phyloP scores from a whole-genome alignment of 1,140 invertebrate genomes.

The Medauroidea extradentata region DNA sequence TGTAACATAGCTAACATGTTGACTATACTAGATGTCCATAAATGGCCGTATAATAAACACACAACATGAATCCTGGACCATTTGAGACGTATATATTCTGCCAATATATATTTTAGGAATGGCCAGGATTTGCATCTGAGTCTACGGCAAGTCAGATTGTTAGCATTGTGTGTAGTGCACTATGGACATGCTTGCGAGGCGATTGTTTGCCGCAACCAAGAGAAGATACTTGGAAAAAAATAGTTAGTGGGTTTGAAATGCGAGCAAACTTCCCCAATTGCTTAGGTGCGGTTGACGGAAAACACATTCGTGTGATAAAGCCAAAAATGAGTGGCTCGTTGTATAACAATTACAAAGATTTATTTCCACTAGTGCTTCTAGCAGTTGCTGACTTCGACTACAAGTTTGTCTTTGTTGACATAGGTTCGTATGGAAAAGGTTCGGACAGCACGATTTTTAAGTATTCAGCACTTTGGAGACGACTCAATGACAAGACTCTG shows the following conservation, averaged over 20 bases:
- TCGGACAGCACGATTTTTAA: constrained; percentile 28
- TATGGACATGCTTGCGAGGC: constrained; percentile 28
- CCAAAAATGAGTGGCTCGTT: constrained; percentile 29
- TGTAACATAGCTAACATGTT: too few species aligned
- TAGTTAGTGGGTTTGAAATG: constrained; percentile 28
- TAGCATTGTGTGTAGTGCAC: constrained; percentile 27
- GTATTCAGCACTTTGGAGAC: constrained; percentile 9
- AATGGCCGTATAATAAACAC: too few species aligned
- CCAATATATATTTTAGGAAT: too few species aligned
- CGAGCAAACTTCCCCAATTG: constrained; percentile 35
- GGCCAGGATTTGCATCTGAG: too few species aligned
- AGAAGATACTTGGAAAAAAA: constrained; percentile 27
- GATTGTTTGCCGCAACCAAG: constrained; percentile 25
- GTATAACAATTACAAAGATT: constrained; percentile 37
- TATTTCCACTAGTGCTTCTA: constrained; percentile 38
- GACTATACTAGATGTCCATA: too few species aligned
- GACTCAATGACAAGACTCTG: constrained; percentile 14
- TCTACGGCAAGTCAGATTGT: constrained; percentile 30
- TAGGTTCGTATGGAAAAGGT: constrained; percentile 36
- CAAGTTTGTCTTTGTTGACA: constrained; percentile 39
- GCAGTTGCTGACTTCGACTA: constrained; percentile 39
- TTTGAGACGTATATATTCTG: too few species aligned
- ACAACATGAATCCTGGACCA: too few species aligned
- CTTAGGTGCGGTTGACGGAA: constrained; percentile 37
- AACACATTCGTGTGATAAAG: constrained; percentile 28